Conservation (phyloP, 1,140 invertebrate species). For the Hypothenemus hampei region DNA sequence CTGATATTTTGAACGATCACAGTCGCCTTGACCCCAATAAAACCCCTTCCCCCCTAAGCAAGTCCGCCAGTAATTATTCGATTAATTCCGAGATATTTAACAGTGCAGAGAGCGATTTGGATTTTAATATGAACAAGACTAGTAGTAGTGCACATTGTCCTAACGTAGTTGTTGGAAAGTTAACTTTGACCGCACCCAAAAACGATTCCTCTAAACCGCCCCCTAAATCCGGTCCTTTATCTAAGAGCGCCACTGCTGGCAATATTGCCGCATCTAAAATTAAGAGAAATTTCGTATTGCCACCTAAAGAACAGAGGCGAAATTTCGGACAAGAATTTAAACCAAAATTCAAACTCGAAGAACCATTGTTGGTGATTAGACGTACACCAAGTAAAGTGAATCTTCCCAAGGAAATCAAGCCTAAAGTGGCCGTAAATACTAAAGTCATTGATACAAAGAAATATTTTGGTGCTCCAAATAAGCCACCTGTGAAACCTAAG, state of each 20-base stretch:
- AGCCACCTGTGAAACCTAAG: constrained; percentile 16
- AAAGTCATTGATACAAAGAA: constrained; percentile 38
- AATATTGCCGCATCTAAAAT: constrained; percentile 8
- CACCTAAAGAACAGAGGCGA: constrained; percentile 36
- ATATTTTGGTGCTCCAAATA: constrained; percentile 40
- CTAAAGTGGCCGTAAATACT: constrained; percentile 40
- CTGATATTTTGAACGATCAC: constrained; percentile 23
- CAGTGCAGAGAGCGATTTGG: constrained; percentile 39
- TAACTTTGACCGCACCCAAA: constrained; percentile 19
- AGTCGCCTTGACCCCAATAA: constrained; percentile 16
- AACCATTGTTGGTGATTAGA: constrained; percentile 44
- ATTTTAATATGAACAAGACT: constrained; percentile 33
- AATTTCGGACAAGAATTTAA: constrained; percentile 37
- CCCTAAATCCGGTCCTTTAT: constrained; percentile 13
- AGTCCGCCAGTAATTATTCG: constrained; percentile 34
- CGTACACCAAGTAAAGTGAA: constrained; percentile 44
- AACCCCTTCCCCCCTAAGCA: constrained; percentile 20
- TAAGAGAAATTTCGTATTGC: constrained; percentile 39
- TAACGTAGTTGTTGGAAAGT: constrained; percentile 30
- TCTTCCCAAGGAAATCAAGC: constrained; percentile 42
- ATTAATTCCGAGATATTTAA: constrained; percentile 37
- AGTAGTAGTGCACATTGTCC: background rate
- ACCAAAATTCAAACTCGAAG: constrained; percentile 34
- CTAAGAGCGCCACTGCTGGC: constrained; percentile 34
- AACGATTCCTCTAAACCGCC: constrained; percentile 6